A percentile compares a stretch with the other conserved stretches of the same genome.
These are phyloP conservation scores for Hybos culiciformis DNA, from an alignment of 2,888 invertebrate genomes.

Conservation along the genomic window DNA sequence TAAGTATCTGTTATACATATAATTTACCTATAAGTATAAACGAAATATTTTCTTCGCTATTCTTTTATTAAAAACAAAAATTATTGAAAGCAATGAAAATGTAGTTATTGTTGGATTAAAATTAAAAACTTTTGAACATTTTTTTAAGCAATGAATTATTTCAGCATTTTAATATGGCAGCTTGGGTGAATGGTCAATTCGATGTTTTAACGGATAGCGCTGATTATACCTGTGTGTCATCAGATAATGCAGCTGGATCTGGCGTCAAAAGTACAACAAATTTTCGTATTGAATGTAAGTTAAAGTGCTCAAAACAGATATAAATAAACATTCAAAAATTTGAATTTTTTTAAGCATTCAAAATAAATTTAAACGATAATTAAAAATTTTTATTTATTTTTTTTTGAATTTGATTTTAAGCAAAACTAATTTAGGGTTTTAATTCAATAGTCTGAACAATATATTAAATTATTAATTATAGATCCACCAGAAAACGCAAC, in stretches of 20 bases:
- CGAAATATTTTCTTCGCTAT: too few relatives aligned
- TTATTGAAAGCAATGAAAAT: background rate
- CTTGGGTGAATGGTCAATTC: conserved; percentile 65
- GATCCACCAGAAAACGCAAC: conserved; percentile 77
- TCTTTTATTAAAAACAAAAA: background rate
- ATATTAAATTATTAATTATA: conserved; percentile 24
- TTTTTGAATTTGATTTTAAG: background rate
- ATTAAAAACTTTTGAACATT: too few relatives aligned
- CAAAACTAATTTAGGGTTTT: conserved; percentile 4
- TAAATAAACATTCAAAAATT: background rate
- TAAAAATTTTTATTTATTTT: conserved; percentile 4
- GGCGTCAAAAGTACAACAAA: conserved; percentile 72
- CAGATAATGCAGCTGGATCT: conserved; percentile 59
- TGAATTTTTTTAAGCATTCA: background rate
- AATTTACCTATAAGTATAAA: too few relatives aligned
- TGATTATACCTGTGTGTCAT: conserved; percentile 72
- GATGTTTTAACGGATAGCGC: conserved; percentile 64
- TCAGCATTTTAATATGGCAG: conserved; percentile 72
- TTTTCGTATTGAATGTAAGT: conserved; percentile 81
- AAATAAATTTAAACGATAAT: conserved; percentile 1
- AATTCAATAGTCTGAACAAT: conserved; percentile 6
- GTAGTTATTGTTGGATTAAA: conserved; percentile 2
- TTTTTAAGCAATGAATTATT: too few relatives aligned
- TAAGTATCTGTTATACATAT: too few relatives aligned
- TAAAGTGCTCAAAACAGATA: background rate